phyloP scores from a whole-genome alignment of 2,797 vertebrate species.

The Cyprinella venusta region DNA sequence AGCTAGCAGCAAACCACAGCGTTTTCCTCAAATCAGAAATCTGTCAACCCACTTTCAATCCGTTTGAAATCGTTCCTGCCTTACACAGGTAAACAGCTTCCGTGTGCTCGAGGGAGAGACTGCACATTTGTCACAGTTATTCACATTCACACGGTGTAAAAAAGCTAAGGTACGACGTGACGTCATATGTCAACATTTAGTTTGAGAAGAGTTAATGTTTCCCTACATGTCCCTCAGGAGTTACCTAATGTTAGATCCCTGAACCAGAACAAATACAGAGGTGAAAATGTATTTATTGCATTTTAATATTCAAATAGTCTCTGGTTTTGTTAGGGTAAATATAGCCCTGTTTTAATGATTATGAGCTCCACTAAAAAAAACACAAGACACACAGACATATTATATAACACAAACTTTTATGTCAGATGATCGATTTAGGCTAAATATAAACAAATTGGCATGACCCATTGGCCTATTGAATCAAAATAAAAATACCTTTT shows the following conservation, averaged over 20 bases:
- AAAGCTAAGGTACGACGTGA: neutral
- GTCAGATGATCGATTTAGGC: too few relatives aligned
- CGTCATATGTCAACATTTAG: constrained; percentile 25
- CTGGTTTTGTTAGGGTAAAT: neutral
- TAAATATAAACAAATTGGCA: too few relatives aligned
- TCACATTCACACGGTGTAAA: neutral
- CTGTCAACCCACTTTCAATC: neutral
- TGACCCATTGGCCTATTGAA: neutral
- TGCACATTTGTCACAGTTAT: neutral
- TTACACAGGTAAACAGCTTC: neutral
- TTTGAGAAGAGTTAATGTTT: constrained; percentile 35
- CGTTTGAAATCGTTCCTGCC: neutral
- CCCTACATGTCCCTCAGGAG: constrained; percentile 3
- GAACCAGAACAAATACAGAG: neutral
- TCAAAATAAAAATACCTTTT: neutral
- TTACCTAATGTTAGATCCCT: neutral
- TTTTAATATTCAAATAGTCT: neutral
- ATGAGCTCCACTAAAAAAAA: neutral
- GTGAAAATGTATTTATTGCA: neutral
- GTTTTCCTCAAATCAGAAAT: neutral
- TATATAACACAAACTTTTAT: too few relatives aligned
- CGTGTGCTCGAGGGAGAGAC: neutral
- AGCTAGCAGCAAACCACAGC: neutral
- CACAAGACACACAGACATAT: fast-evolving
- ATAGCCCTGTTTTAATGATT: neutral